These are phyloP conservation scores for Cheilinus undulatus DNA, from an alignment of 2,113 vertebrate genomes.

Conservation along the genomic window DNA sequence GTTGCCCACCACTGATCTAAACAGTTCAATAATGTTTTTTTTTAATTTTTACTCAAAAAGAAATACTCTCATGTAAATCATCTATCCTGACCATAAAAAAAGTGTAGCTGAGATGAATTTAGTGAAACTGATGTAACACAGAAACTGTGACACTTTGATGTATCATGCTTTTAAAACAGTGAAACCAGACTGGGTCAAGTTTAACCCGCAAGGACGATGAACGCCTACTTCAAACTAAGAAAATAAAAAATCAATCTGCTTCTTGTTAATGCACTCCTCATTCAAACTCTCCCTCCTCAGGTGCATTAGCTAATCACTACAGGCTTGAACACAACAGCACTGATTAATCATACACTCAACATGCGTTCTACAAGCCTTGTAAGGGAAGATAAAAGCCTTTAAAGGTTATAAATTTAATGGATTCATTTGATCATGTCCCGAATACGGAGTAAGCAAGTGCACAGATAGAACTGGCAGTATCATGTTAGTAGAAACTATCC, in stretches of 20 bases:
- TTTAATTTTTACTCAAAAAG: no score
- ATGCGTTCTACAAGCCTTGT: conserved; percentile 14
- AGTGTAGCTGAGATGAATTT: no score
- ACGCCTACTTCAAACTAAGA: background rate
- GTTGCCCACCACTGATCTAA: no score
- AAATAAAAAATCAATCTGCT: background rate
- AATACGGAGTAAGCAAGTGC: conserved; percentile 17
- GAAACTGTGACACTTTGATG: no score
- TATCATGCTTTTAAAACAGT: no score
- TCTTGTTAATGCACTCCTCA: background rate
- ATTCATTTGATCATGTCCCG: conserved; percentile 28
- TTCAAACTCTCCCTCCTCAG: background rate
- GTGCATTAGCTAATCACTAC: background rate
- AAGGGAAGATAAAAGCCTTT: conserved; percentile 1
- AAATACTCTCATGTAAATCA: no score
- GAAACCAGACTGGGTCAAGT: no score
- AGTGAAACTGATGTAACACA: no score
- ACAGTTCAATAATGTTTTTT: no score
- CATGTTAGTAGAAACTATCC: background rate
- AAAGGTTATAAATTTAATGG: conserved; percentile 19
- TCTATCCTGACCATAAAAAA: no score
- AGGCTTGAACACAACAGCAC: background rate
- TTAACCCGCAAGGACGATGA: no score
- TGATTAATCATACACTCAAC: background rate
- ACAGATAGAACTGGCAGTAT: background rate